These are phyloP conservation scores for Xerus rutilus DNA, from an alignment of 2,797 vertebrate genomes.

Conservation along the genomic window DNA sequence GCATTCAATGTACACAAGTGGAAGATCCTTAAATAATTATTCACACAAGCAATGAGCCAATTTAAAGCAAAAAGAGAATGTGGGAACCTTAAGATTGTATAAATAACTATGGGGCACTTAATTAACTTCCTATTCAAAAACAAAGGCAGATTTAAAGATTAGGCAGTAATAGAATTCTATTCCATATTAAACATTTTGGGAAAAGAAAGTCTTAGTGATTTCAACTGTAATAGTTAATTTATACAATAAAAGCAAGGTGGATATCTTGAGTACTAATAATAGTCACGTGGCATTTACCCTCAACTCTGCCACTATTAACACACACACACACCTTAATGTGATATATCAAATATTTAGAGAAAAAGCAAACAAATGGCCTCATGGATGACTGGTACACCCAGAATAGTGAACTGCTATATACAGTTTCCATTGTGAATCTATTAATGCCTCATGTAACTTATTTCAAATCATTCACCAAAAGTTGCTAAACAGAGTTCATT, in stretches of 20 bases:
- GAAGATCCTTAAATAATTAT: not conserved
- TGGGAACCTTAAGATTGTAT: not conserved
- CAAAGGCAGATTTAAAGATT: conserved; percentile 46
- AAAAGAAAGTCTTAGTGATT: conserved; percentile 3
- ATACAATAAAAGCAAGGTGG: not conserved
- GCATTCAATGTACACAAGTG: not conserved
- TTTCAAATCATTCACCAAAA: not conserved
- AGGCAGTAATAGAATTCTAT: not conserved
- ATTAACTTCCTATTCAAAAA: conserved; percentile 5
- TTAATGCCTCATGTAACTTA: not conserved
- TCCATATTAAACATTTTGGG: conserved; percentile 58
- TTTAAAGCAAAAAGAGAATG: conserved; percentile 30
- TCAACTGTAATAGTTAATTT: conserved; percentile 14
- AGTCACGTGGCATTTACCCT: not conserved
- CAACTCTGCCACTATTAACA: not conserved
- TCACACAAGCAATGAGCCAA: not conserved
- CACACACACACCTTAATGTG: not conserved
- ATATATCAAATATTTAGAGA: not conserved
- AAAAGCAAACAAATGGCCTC: not conserved
- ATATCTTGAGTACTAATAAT: not conserved
- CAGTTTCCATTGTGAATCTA: not conserved
- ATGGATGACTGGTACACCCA: not conserved
- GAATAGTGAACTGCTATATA: not conserved
- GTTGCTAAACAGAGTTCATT: conserved; percentile 25
- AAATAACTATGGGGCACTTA: conserved; percentile 3